phyloP scores from a whole-genome alignment of 2,888 invertebrate species.

The Euspilapteryx auroguttella region DNA sequence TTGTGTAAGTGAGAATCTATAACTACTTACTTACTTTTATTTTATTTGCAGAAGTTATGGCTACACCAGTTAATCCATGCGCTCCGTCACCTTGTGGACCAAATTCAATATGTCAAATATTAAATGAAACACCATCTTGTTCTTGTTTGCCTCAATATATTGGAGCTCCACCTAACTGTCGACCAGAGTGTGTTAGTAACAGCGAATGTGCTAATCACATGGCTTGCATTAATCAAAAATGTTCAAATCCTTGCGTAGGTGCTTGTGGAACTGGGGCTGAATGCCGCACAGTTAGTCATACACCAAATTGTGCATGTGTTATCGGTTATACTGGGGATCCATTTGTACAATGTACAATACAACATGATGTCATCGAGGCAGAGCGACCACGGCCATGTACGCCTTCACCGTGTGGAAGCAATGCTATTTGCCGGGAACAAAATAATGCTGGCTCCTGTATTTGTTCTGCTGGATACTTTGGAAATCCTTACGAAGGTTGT shows the following conservation, averaged over 20 bases:
- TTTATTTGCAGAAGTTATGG: constrained; percentile 27
- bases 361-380: constrained; percentile 25
- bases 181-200: constrained; percentile 74
- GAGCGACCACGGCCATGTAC: constrained; percentile 61
- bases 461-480: constrained; percentile 67
- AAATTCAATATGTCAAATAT: constrained; percentile 63
- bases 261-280: constrained; percentile 71
- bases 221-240: constrained; percentile 74
- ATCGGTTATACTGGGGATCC: constrained; percentile 73
- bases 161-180: constrained; percentile 71
- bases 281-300: constrained; percentile 74
- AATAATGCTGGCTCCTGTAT: constrained; percentile 72
- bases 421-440: constrained; percentile 69
- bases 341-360: constrained; percentile 62
- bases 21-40: too few relatives aligned
- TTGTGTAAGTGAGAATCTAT: too few relatives aligned
- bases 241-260: constrained; percentile 72
- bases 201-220: constrained; percentile 68
- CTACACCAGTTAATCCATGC: constrained; percentile 63
- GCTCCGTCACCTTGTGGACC: constrained; percentile 69
- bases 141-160: constrained; percentile 69
- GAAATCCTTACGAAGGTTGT: constrained; percentile 69
- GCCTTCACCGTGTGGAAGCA: constrained; percentile 74
- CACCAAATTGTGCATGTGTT: constrained; percentile 69
- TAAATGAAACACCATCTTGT: constrained; percentile 68